Evolutionary conservation across 2,888 invertebrate species (phyloP).

Genomic region (Tridacna gigas): DNA sequence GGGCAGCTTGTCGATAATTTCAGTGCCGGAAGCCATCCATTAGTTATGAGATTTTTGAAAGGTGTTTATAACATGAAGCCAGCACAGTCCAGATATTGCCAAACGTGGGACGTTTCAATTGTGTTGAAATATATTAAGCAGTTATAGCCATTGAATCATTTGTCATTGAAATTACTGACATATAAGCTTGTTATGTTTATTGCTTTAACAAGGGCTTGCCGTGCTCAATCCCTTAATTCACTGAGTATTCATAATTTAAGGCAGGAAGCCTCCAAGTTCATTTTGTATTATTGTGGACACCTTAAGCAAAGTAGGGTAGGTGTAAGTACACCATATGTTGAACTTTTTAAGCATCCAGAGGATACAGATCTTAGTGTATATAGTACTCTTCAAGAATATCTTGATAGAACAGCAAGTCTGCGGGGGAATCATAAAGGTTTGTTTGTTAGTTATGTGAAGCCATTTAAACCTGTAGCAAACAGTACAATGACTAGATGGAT

Average conservation of each 20-base stretch:
- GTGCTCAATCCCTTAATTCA: conserved; percentile 27
- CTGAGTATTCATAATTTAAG: conserved; percentile 27
- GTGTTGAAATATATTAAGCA: not conserved
- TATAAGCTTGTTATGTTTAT: too few relatives aligned
- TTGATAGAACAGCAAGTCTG: not conserved
- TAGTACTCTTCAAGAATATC: not conserved
- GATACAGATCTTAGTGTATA: not conserved
- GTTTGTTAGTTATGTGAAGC: conserved; percentile 19
- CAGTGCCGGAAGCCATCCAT: conserved; percentile 44
- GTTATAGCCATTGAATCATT: too few relatives aligned
- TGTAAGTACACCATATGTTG: conserved; percentile 9
- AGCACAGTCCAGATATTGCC: conserved; percentile 19
- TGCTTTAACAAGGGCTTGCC: conserved; percentile 15
- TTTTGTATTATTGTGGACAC: conserved; percentile 12
- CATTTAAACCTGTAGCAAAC: conserved; percentile 9
- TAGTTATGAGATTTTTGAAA: conserved; percentile 55
- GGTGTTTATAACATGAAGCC: conserved; percentile 50
- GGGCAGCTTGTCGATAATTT: conserved; percentile 30
- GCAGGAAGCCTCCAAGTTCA: conserved; percentile 27
- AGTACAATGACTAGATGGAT: conserved; percentile 22
- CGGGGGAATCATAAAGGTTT: not conserved
- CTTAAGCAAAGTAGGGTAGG: conserved; percentile 30
- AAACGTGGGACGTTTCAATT: conserved; percentile 33
- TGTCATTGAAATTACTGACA: not conserved
- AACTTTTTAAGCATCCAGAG: not conserved